Percentiles rank a stretch among this genome's conserved stretches.
These are phyloP conservation scores for Trachurus trachurus DNA, from an alignment of 2,797 vertebrate genomes.

Conservation along the genomic window DNA sequence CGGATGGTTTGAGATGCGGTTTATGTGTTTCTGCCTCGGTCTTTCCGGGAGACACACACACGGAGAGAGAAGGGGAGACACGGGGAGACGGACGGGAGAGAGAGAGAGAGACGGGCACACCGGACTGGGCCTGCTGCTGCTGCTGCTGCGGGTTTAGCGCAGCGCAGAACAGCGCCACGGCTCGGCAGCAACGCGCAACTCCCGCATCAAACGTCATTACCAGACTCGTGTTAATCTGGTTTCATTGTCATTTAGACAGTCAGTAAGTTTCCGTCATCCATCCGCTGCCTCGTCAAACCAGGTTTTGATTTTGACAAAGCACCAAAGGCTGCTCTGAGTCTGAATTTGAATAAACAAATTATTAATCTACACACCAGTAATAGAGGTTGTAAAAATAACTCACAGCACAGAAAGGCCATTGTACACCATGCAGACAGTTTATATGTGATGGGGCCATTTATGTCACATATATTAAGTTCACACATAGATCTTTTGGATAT, in stretches of 20 bases:
- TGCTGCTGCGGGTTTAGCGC: slow-evolving; percentile 1
- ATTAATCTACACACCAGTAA: no score
- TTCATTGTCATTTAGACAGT: slow-evolving; percentile 3
- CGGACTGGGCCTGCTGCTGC: slow-evolving; percentile 71
- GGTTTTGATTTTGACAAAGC: slow-evolving; percentile 1
- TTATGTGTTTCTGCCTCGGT: not conserved
- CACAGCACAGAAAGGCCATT: no score
- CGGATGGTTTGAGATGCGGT: not conserved
- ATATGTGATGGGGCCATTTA: no score
- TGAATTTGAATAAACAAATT: not conserved
- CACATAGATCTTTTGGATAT: no score
- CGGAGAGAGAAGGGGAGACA: not conserved
- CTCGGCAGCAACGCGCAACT: slow-evolving; percentile 20
- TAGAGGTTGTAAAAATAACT: no score
- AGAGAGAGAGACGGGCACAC: slow-evolving; percentile 17
- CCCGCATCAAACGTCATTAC: not conserved
- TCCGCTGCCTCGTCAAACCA: not conserved
- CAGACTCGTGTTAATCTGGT: not conserved
- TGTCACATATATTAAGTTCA: no score
- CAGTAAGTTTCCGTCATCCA: not conserved
- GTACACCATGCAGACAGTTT: no score
- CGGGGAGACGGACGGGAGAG: not conserved
- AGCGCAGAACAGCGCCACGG: slow-evolving; percentile 76
- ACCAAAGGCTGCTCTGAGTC: not conserved
- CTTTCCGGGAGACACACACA: not conserved